phyloP scores from a whole-genome alignment of 2,797 vertebrate species.

The Tragopan temminckii region DNA sequence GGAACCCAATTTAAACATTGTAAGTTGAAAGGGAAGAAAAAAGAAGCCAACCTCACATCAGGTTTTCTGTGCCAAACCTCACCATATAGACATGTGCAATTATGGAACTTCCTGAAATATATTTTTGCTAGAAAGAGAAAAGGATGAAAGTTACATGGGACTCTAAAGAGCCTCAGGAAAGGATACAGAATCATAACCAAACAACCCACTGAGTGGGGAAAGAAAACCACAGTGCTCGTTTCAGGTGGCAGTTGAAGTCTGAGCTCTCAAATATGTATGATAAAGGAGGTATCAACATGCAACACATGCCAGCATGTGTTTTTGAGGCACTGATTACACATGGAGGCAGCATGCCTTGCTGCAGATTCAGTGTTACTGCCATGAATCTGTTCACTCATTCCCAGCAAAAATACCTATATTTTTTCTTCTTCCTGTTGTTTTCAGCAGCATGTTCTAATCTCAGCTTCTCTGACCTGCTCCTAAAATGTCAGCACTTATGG shows the following conservation, averaged over 20 bases:
- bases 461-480: background rate
- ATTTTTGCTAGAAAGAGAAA: conserved; percentile 78
- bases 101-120: conserved; percentile 68
- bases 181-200: background rate
- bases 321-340: conserved; percentile 9
- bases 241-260: background rate
- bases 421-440: background rate
- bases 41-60: conserved; percentile 8
- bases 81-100: conserved; percentile 66
- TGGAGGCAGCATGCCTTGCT: background rate
- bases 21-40: conserved; percentile 48
- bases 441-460: background rate
- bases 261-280: background rate
- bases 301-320: background rate
- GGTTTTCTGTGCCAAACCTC: conserved; percentile 60
- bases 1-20: conserved; percentile 1
- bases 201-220: background rate
- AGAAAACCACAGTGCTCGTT: background rate
- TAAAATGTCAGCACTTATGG: conserved; percentile 18
- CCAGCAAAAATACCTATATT: accelerated
- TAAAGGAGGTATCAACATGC: background rate
- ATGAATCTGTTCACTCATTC: background rate
- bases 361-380: background rate
- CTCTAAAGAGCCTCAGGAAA: background rate
- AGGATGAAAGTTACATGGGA: conserved; percentile 38